Evolutionary conservation across 2,888 invertebrate genomes (phyloP).

Genomic region (Arrhopalites spinosus): DNA sequence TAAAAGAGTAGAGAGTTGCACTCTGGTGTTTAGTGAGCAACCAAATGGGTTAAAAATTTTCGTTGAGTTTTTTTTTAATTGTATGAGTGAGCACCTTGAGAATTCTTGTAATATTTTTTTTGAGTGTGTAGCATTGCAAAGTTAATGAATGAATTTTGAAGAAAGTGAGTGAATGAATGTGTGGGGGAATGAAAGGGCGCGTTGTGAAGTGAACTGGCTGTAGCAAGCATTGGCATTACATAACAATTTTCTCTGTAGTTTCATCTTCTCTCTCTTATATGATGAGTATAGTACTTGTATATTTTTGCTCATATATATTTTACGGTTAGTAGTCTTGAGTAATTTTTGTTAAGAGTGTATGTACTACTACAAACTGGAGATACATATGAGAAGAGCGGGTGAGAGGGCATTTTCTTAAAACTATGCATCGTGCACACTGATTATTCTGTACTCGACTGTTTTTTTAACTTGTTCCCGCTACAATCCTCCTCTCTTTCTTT

Average conservation of each 20-base stretch:
- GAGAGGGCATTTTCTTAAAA: constrained; percentile 1
- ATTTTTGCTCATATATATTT: too few relatives aligned
- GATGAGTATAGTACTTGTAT: too few relatives aligned
- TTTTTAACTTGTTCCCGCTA: constrained; percentile 18
- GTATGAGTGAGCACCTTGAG: background rate
- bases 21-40: background rate
- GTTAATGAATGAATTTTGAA: background rate
- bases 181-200: background rate
- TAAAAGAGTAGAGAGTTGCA: background rate
- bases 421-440: constrained; percentile 10
- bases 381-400: too few relatives aligned
- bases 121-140: background rate
- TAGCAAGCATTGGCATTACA: too few relatives aligned
- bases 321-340: too few relatives aligned
- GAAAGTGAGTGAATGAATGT: constrained; percentile 3
- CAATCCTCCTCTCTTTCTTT: constrained; percentile 30
- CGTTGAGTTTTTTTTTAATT: background rate
- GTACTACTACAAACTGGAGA: too few relatives aligned
- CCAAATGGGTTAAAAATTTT: background rate
- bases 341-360: too few relatives aligned
- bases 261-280: too few relatives aligned
- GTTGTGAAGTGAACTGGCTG: too few relatives aligned
- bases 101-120: background rate
- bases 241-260: too few relatives aligned
- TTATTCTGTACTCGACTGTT: background rate